Base-by-base conservation (phyloP, 2,888 invertebrate genomes). In the Mamestra brassicae region DNA sequence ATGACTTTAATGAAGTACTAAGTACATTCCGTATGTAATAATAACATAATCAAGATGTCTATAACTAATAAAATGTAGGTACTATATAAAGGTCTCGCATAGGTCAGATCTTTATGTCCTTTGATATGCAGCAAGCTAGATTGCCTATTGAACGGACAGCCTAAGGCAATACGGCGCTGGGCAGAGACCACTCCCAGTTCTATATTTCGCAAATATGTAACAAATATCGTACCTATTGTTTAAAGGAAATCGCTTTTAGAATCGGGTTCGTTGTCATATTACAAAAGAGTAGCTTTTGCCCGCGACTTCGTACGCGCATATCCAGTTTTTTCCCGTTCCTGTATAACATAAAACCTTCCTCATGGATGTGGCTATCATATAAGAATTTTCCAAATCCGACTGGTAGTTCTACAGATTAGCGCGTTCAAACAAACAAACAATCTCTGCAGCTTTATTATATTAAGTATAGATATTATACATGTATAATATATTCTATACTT, bases 21-120 rank as follows among this genome's bases (percentile, higher is more conserved):
- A 80, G 66, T 61, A 85, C 61, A 85, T 82, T 83, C 72, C 38
- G 10, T 61, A 45, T 10, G 50, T 70, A 78, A 77, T 70, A 78
- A 77, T 64, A 70, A 76, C 36, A 63, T 82, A 66, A 85, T 85
- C 69, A 71, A 85, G 71, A 80, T 69, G 65, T 79, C 26, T 64
- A 3, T 15, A 11, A 7, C n/a, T 60, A 38, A 13, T 62, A 54
- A 42, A 80, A 50, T 67, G 45, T 72, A 47, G 13, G 13, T 47
- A 47, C 11, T 65, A 60, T 50, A 45, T 52, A 69, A 66, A 71
- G 71, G 77, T 76, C 62, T 42, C 11, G 4, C 50, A 52, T 74
- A 62, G 57, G 74, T 71, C 64, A 74, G 36, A 45, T 72, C 42
- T 38, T 71, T 60, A 71, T 45, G 47, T 38, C 50, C 11, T 54